Conservation (phyloP, 2,888 invertebrate species). For the Heterodera filipjevi region DNA sequence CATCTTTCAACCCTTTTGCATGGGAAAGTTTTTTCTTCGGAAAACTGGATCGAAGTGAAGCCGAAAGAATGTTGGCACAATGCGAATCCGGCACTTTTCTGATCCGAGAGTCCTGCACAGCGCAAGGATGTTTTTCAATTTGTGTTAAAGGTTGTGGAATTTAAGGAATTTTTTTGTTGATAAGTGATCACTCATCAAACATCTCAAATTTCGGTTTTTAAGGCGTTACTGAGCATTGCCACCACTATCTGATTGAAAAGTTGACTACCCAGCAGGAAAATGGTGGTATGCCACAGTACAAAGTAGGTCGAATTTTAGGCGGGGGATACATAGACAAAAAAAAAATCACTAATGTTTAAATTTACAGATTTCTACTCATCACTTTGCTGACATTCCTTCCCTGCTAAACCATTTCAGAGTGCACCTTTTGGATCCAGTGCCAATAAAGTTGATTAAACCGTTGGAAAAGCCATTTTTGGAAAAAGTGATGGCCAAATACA, state of each 20-base stretch:
- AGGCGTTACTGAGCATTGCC: constrained; percentile 39
- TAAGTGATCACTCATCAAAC: constrained; percentile 16
- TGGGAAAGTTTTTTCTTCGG: constrained; percentile 55
- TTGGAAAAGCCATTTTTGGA: constrained; percentile 46
- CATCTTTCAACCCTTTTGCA: constrained; percentile 55
- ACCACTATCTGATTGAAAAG: constrained; percentile 56
- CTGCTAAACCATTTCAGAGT: constrained; percentile 87
- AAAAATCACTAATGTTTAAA: no score
- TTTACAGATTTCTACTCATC: constrained; percentile 89
- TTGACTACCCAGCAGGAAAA: constrained; percentile 50
- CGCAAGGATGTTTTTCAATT: constrained; percentile 51
- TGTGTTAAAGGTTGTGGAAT: constrained; percentile 50
- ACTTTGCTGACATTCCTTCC: constrained; percentile 86
- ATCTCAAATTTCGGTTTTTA: constrained; percentile 30
- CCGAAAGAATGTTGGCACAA: constrained; percentile 40
- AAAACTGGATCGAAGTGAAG: constrained; percentile 53
- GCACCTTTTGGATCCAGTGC: constrained; percentile 65
- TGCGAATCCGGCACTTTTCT: constrained; percentile 54
- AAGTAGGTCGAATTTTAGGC: not conserved
- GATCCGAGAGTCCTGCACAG: constrained; percentile 50
- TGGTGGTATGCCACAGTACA: constrained; percentile 8
- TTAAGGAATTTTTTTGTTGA: not conserved
- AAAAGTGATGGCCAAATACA: constrained; percentile 43
- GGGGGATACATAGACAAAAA: not conserved
- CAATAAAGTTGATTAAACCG: constrained; percentile 28